Evolutionary conservation across 2,113 vertebrate species (phyloP), one percentile per base, ranked within the genome.

Genomic region (Aspiorhynchus laticeps): DNA sequence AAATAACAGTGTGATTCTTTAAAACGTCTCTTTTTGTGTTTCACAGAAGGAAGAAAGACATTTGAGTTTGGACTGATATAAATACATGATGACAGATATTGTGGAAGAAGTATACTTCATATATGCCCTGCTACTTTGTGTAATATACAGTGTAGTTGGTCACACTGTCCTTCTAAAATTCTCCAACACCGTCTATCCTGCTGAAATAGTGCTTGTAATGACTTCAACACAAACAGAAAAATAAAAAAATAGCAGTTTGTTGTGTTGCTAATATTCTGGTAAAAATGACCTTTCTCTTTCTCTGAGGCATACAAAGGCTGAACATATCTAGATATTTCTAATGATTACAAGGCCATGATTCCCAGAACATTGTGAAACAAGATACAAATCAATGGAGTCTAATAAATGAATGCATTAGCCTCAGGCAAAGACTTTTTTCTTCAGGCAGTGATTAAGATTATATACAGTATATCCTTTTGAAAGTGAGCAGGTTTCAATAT

Each of bases 251-350:
- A 59, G 1, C 56, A 10, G 56, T n/a, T 61, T 61, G 56, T 59
- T 24, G 56, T 59, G 8, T n/a, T 61, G 21, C 19, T 24, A 24
- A 9, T 59, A 24, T 59, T 59, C 24, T n/a, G 56, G 21, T n/a
- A 59, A 10, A 59, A 59, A n/a, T 59, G 21, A 59, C 19, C 91
- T 9, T 31, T 7, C n/a, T 78, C 38, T 48, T 9, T 78, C 26
- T 53, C 26, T 8, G 15, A 78, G 7, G 19, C 26, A 78, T 26
- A 51, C 7, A 78, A 77, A 53, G 28, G 8, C 76, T 78, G 76
- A 53, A 77, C 1, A 77, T 80, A 85, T 86, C 8, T 65, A 19
- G 28, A 83, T 33, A n/a, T 61, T n/a, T 61, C 56, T 61, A 61
- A 61, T 61, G 56, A 61, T 61, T n/a, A 61, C 56, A 61, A 61